Conservation (phyloP, 64 coral and sea anemone species). For the Orbicella faveolata region DNA sequence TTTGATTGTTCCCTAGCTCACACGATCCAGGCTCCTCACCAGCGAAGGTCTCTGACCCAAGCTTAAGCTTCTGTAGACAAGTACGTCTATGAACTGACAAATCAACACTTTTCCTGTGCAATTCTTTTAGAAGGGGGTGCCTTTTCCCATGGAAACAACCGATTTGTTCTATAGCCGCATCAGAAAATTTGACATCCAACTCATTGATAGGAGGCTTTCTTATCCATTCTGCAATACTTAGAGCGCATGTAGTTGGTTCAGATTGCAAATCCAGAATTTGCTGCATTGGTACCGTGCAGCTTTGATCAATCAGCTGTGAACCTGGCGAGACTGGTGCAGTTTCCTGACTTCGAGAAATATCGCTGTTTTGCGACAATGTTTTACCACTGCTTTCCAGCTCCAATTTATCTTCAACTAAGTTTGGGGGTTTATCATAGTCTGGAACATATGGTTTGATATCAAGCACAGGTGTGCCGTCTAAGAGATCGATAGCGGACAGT, state of each 20-base stretch:
- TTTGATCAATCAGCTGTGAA: background rate
- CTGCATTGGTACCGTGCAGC: background rate
- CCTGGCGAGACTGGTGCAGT: background rate
- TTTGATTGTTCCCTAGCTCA: too few relatives aligned
- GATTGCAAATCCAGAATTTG: background rate
- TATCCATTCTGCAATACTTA: constrained; percentile 53
- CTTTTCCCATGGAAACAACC: constrained; percentile 57
- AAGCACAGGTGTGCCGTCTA: constrained; percentile 75
- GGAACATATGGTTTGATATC: constrained; percentile 77
- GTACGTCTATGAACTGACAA: background rate
- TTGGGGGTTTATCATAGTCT: constrained; percentile 60
- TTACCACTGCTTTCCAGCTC: background rate
- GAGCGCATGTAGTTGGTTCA: background rate
- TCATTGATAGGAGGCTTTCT: constrained; percentile 37
- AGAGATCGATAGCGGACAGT: constrained; percentile 66
- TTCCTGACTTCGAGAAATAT: background rate
- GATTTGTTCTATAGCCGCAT: constrained; percentile 35
- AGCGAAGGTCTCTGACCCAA: too few relatives aligned
- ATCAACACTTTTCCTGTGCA: background rate
- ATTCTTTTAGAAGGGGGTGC: too few relatives aligned
- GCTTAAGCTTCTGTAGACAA: background rate
- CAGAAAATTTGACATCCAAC: constrained; percentile 42
- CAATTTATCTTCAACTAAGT: background rate
- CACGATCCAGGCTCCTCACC: too few relatives aligned
- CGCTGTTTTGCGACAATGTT: background rate